Evolutionary conservation across 2,113 vertebrate genomes (phyloP).

Genomic region (Lipotes vexillifer): DNA sequence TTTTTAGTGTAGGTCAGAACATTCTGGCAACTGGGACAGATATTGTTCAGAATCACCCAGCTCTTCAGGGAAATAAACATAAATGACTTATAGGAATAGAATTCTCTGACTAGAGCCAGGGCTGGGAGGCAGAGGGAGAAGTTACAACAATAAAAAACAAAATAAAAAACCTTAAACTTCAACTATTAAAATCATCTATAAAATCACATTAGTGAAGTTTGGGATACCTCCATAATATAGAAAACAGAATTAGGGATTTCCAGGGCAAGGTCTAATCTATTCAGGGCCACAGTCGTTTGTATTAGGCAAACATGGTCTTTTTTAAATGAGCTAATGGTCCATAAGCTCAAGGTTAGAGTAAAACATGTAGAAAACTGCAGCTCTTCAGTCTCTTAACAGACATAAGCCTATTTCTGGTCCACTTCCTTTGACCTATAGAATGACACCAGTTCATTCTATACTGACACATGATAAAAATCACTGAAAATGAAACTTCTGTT

Average conservation of each 20-base stretch:
- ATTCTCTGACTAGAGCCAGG: constrained; percentile 26
- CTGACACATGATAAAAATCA: constrained; percentile 42
- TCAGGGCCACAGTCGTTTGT: constrained; percentile 21
- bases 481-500: constrained; percentile 47
- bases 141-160: not conserved
- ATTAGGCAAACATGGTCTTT: constrained; percentile 16
- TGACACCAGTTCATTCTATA: constrained; percentile 41
- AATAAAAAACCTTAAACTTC: not conserved
- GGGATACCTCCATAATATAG: not conserved
- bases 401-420: constrained; percentile 30
- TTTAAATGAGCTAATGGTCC: constrained; percentile 41
- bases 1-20: constrained; percentile 50
- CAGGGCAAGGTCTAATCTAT: constrained; percentile 32
- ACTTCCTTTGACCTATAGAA: constrained; percentile 53
- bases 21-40: constrained; percentile 42
- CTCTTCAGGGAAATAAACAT: constrained; percentile 47
- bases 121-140: not conserved
- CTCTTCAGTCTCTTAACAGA: not conserved
- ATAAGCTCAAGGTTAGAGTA: constrained; percentile 46
- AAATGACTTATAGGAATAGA: constrained; percentile 50
- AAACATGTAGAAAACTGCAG: constrained; percentile 46
- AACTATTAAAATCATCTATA: constrained; percentile 38
- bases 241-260: constrained; percentile 27
- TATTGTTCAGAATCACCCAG: constrained; percentile 38
- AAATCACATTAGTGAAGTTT: constrained; percentile 44